Conservation (phyloP, 1,140 invertebrate species). For the Bombus terrestris region DNA sequence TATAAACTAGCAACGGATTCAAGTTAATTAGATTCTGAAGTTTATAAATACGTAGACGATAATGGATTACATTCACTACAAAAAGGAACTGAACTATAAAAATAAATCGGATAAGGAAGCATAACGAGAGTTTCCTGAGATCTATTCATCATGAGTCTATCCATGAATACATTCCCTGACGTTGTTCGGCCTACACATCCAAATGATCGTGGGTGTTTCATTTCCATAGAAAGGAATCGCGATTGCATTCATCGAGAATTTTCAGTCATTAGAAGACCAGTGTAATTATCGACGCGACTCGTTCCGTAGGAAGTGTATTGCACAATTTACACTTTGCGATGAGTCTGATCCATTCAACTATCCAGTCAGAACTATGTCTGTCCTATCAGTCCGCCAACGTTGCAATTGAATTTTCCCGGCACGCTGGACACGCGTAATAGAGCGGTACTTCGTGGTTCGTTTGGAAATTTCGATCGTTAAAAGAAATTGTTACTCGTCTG, state of each 20-base stretch:
- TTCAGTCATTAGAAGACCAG: conserved; percentile 49
- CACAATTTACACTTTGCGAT: conserved; percentile 34
- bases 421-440: conserved; percentile 61
- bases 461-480: conserved; percentile 72
- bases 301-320: conserved; percentile 28
- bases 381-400: not conserved
- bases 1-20: not conserved
- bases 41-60: not conserved
- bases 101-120: conserved; percentile 15
- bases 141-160: not conserved
- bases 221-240: conserved; percentile 58
- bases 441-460: conserved; percentile 68
- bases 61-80: not conserved
- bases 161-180: conserved; percentile 3
- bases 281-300: conserved; percentile 31
- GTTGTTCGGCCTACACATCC: conserved; percentile 10
- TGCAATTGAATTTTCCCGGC: conserved; percentile 36
- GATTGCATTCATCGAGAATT: conserved; percentile 42
- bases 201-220: conserved; percentile 30
- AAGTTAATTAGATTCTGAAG: not conserved
- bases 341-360: not conserved
- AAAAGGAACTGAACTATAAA: not conserved
- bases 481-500: conserved; percentile 46
- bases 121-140: not conserved
- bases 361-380: not conserved